A percentile compares a stretch with the other conserved stretches of the same genome.
phyloP scores from a whole-genome alignment of 2,888 invertebrate species.

The Ctenicera cuprea region DNA sequence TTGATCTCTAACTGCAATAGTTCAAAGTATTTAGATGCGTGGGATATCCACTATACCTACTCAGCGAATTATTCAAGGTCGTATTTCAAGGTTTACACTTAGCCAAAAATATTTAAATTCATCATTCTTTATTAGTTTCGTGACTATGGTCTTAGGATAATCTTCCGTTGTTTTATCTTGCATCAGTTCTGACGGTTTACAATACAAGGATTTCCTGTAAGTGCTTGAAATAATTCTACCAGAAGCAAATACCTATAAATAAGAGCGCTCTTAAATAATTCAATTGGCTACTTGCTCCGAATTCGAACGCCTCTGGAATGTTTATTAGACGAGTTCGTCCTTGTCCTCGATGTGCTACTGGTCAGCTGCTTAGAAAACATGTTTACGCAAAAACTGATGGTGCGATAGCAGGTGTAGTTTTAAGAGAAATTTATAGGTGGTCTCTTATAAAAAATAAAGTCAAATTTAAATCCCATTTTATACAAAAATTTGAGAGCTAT shows the following conservation, averaged over 20 bases:
- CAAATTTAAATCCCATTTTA: no score
- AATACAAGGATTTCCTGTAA: neutral
- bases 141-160: neutral
- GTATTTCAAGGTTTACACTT: neutral
- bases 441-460: no score
- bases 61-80: constrained; percentile 8
- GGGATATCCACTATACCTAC: constrained; percentile 7
- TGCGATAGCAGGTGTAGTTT: neutral
- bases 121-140: neutral
- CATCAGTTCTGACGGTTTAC: neutral
- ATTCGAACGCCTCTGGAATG: constrained; percentile 12
- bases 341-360: constrained; percentile 21
- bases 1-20: constrained; percentile 26
- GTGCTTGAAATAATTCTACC: neutral
- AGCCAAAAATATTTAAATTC: neutral
- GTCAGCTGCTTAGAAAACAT: constrained; percentile 6
- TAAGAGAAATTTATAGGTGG: no score
- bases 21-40: constrained; percentile 13
- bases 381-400: neutral
- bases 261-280: constrained; percentile 1
- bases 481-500: no score
- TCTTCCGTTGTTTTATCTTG: neutral
- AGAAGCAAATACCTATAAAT: neutral
- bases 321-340: constrained; percentile 10
- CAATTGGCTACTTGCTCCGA: neutral